A percentile compares a stretch with the other conserved stretches of the same genome.
Conservation (phyloP, 30 jellyfish, hydroid and myxozoan species). For the Hydractinia echinata region DNA sequence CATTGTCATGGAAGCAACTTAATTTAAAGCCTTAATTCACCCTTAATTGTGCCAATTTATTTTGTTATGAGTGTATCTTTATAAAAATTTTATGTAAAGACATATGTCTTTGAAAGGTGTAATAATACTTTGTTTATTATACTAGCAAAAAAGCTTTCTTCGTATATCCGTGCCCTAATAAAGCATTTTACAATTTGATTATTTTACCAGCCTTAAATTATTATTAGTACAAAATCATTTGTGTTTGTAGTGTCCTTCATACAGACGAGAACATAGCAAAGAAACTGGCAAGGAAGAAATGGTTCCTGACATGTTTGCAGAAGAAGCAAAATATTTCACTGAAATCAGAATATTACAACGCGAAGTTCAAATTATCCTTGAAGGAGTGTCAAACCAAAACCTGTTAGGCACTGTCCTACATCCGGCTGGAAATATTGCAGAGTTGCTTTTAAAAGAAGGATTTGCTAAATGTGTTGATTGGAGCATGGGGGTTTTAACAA, state of each 20-base stretch:
- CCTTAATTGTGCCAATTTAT: too few species aligned
- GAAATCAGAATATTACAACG: constrained; percentile 85
- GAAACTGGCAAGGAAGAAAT: constrained; percentile 8
- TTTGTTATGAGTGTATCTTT: too few species aligned
- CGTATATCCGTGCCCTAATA: too few species aligned
- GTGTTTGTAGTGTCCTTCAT: constrained; percentile 69
- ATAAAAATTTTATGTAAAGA: too few species aligned
- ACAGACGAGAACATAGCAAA: constrained; percentile 66
- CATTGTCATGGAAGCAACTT: too few species aligned
- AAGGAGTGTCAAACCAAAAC: constrained; percentile 86
- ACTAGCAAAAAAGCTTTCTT: too few species aligned
- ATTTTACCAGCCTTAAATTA: background rate
- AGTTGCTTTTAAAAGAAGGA: constrained; percentile 72
- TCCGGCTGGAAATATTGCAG: constrained; percentile 94
- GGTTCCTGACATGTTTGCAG: constrained; percentile 71
- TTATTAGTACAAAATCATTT: background rate
- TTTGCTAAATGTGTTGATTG: constrained; percentile 91
- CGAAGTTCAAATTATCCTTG: constrained; percentile 68
- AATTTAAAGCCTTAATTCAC: too few species aligned
- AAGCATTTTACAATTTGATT: background rate
- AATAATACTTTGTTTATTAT: too few species aligned
- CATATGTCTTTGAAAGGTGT: too few species aligned
- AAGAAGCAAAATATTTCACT: constrained; percentile 82
- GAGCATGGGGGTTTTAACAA: constrained; percentile 81
- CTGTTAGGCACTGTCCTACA: constrained; percentile 74